Conservation (phyloP, 2,888 invertebrate species). For the Lathronympha strigana region DNA sequence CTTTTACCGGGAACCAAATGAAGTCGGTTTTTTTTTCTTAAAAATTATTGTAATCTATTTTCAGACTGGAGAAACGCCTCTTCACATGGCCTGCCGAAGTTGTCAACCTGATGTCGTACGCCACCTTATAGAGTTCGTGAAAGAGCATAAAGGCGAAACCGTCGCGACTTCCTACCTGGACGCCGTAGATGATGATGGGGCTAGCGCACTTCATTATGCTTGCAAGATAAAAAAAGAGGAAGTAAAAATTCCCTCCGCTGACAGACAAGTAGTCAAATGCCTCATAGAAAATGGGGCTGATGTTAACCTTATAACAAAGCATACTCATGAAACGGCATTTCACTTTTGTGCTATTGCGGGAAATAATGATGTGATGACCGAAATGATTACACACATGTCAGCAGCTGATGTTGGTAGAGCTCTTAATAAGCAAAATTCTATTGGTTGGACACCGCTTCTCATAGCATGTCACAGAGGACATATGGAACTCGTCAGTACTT, state of each 20-base stretch:
- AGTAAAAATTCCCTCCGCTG: slow-evolving; percentile 88
- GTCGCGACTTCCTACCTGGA: slow-evolving; percentile 94
- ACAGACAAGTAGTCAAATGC: slow-evolving; percentile 94
- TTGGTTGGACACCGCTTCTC: slow-evolving; percentile 98
- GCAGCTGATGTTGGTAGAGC: slow-evolving; percentile 96
- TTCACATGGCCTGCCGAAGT: slow-evolving; percentile 96
- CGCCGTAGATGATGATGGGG: slow-evolving; percentile 94
- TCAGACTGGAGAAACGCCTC: slow-evolving; percentile 96
- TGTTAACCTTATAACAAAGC: slow-evolving; percentile 92
- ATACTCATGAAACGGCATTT: slow-evolving; percentile 96
- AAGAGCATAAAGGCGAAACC: slow-evolving; percentile 89
- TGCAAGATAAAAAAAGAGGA: slow-evolving; percentile 94
- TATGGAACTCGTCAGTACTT: slow-evolving; percentile 94
- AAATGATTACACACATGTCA: slow-evolving; percentile 96
- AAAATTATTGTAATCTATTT: slow-evolving; percentile 36
- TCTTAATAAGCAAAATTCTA: slow-evolving; percentile 96
- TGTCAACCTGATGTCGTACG: slow-evolving; percentile 94
- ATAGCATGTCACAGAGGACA: slow-evolving; percentile 98
- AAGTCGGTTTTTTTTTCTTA: no score
- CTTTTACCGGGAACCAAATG: no score
- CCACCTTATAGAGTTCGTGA: slow-evolving; percentile 93
- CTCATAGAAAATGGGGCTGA: slow-evolving; percentile 97
- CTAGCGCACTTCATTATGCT: slow-evolving; percentile 97
- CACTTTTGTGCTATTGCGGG: slow-evolving; percentile 98
- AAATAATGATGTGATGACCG: slow-evolving; percentile 96